Conservation (phyloP, 2,797 vertebrate species). For the Helicolenus hilgendorfi region DNA sequence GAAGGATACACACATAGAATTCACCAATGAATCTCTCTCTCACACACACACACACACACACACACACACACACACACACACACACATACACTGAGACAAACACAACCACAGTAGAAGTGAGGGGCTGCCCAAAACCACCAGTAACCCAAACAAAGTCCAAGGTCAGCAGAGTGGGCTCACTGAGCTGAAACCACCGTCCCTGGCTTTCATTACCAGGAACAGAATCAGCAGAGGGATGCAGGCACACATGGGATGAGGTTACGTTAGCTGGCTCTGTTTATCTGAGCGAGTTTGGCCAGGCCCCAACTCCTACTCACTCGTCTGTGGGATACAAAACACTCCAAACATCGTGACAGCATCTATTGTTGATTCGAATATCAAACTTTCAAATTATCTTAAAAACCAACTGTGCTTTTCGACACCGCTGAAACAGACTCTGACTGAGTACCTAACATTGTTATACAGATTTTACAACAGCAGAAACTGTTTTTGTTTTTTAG, state of each 20-base stretch:
- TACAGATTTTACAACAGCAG: neutral
- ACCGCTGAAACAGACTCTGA: neutral
- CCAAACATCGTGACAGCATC: conserved; percentile 35
- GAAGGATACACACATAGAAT: conserved; percentile 1
- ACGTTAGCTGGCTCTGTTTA: conserved; percentile 66
- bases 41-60: neutral
- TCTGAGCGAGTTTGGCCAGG: conserved; percentile 48
- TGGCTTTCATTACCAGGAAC: conserved; percentile 73
- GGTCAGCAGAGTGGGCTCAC: conserved; percentile 75
- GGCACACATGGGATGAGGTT: conserved; percentile 73
- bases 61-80: neutral
- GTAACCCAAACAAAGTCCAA: conserved; percentile 80
- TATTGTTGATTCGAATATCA: conserved; percentile 30
- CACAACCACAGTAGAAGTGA: conserved; percentile 40
- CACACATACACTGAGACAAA: conserved; percentile 7
- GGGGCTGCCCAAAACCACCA: conserved; percentile 59
- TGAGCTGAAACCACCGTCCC: conserved; percentile 67
- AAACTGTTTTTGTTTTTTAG: neutral
- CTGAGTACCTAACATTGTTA: neutral
- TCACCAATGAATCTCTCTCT: neutral
- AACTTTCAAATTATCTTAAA: conserved; percentile 40
- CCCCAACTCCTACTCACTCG: conserved; percentile 44
- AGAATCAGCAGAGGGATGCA: conserved; percentile 59
- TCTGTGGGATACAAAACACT: conserved; percentile 43
- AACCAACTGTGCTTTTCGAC: neutral